Evolutionary conservation across 2,888 invertebrate genomes (phyloP).

Genomic region (Cerastis leucographa): DNA sequence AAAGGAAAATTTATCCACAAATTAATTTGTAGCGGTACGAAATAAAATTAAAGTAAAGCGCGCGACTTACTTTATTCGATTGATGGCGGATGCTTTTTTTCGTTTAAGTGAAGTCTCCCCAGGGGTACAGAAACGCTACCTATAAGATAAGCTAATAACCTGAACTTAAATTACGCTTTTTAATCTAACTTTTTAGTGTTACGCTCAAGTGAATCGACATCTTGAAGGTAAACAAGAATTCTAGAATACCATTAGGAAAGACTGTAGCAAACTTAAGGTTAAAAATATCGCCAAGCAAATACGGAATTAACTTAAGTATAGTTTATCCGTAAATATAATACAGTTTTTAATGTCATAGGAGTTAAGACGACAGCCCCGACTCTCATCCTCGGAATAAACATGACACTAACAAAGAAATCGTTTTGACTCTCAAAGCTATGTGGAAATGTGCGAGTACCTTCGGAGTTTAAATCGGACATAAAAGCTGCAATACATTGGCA

Average conservation of each 20-base stretch:
- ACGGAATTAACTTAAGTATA: constrained; percentile 33
- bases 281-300: constrained; percentile 34
- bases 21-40: constrained; percentile 86
- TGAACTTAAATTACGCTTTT: constrained; percentile 4
- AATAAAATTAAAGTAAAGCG: constrained; percentile 81
- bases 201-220: background rate
- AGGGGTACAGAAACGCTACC: background rate
- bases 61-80: constrained; percentile 49
- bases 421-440: constrained; percentile 46
- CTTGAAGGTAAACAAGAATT: background rate
- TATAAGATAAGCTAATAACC: constrained; percentile 10
- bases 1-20: constrained; percentile 90
- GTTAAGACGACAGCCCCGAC: constrained; percentile 41
- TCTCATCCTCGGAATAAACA: constrained; percentile 39
- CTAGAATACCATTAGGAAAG: constrained; percentile 10
- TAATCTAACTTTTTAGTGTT: background rate
- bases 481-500: constrained; percentile 52
- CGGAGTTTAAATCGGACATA: constrained; percentile 45
- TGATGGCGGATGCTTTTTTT: constrained; percentile 52
- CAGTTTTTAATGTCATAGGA: constrained; percentile 39
- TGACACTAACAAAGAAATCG: constrained; percentile 53
- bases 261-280: constrained; percentile 23
- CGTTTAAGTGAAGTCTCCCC: constrained; percentile 34
- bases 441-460: constrained; percentile 34
- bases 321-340: constrained; percentile 33